A percentile compares a stretch with the other conserved stretches of the same genome.
Evolutionary conservation across 2,888 invertebrate species (phyloP).

Genomic region (Dicyrtoma fusca): DNA sequence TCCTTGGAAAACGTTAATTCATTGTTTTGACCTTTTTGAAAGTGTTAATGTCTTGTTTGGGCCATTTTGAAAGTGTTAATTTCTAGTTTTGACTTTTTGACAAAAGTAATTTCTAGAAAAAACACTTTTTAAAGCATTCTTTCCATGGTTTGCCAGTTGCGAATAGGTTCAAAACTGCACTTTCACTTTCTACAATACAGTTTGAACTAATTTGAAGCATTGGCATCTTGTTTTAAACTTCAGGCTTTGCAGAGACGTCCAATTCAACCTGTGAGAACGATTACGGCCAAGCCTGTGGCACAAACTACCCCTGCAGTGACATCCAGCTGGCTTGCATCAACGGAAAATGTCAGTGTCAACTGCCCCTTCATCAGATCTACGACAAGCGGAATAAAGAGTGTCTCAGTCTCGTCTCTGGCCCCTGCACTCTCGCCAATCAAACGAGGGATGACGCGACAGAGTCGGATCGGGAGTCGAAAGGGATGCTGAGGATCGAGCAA

Average conservation of each 20-base stretch:
- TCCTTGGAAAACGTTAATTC: too few relatives aligned
- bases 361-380: slow-evolving; percentile 50
- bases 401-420: slow-evolving; percentile 48
- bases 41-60: too few relatives aligned
- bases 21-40: too few relatives aligned
- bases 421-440: slow-evolving; percentile 46
- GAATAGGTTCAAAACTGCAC: too few relatives aligned
- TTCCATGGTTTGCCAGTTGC: too few relatives aligned
- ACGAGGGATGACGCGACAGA: slow-evolving; percentile 34
- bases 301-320: slow-evolving; percentile 24
- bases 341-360: slow-evolving; percentile 46
- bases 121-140: too few relatives aligned
- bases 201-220: too few relatives aligned
- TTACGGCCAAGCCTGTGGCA: slow-evolving; percentile 16
- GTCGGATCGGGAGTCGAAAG: slow-evolving; percentile 28
- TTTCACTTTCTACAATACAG: too few relatives aligned
- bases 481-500: slow-evolving; percentile 38
- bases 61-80: too few relatives aligned
- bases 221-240: not conserved
- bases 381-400: slow-evolving; percentile 48
- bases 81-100: too few relatives aligned
- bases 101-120: too few relatives aligned
- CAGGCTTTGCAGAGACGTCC: slow-evolving; percentile 40
- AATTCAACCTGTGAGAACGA: slow-evolving; percentile 42
- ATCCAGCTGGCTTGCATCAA: slow-evolving; percentile 48